Base-by-base conservation (phyloP, 2,797 vertebrate genomes). In the Amblyraja radiata region DNA sequence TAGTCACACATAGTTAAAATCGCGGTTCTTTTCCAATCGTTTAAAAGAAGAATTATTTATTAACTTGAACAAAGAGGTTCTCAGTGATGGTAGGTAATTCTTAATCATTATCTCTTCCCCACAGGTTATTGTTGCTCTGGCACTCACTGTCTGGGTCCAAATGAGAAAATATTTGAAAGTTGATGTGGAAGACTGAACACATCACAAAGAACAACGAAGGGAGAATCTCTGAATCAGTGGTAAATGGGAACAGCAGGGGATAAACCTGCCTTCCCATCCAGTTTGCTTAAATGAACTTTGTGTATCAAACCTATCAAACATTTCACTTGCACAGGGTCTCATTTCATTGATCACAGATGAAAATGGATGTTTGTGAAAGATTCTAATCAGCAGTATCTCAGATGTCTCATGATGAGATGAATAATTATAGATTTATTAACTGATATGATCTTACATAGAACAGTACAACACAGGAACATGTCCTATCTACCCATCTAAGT, bases 151-250 rank as follows among this genome's bases (percentile, higher is more conserved):
- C 90, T 46, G 4, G 21, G 73, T 91, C 18, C 46, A 68, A 91
- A 91, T 91, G 32, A 71, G 28, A 91, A 74, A 36, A 46, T 91
- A 71, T 74, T 32, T 91, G 90, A 74, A 90, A 90, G 68, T 36
- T 91, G 90, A 25, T 36, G 73, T 74, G 68, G 36, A 91, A 91
- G 36, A 71, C 90, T 91, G 90, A 74, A 46, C 68, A 71, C 90
- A 91, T 74, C 90, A 91, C 68, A 54, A 6, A 73, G 68, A 71
- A 91, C 65, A 91, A 91, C 74, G 36, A 39, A 91, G 68, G 25
- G 13, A 73, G 36, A 4, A 54, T 91, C 74, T 91, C 11, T 13
- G 65, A 91, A 91, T 74, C 68, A 91, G 23, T 71, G 6, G 21
- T 71, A 74, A 91, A 91, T 74, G 71, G 71, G 36, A 91, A 46